Conservation (phyloP, 2,888 invertebrate genomes). For the Anodontia alba region DNA sequence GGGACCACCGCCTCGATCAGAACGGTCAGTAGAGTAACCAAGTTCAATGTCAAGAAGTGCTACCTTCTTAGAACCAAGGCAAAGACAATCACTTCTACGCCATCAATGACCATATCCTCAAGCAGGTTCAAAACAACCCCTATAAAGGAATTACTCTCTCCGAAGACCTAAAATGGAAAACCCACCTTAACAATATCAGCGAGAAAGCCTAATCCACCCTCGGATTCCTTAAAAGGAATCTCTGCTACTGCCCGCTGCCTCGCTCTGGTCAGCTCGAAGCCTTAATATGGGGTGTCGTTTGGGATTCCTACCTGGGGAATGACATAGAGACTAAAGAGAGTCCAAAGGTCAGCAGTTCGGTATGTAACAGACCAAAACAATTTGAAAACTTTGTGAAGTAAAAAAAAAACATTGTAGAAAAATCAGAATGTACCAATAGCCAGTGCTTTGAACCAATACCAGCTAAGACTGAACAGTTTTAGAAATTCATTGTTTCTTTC, state of each 20-base stretch:
- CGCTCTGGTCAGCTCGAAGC: constrained; percentile 29
- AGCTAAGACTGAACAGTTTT: background rate
- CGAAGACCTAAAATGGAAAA: constrained; percentile 13
- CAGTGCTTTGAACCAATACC: background rate
- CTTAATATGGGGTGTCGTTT: constrained; percentile 49
- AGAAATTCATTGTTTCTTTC: background rate
- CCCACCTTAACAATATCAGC: background rate
- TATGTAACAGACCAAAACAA: background rate
- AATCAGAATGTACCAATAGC: background rate
- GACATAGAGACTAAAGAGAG: constrained; percentile 44
- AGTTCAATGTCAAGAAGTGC: background rate
- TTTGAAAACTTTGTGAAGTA: background rate
- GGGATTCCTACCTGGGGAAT: constrained; percentile 43
- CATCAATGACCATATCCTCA: background rate
- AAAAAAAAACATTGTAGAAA: background rate
- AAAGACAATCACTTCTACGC: background rate
- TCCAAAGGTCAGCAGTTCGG: constrained; percentile 30
- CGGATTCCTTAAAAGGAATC: constrained; percentile 1
- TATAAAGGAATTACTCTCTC: background rate
- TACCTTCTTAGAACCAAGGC: background rate
- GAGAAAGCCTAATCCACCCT: background rate
- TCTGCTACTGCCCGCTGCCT: constrained; percentile 11
- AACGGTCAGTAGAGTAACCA: too few species aligned
- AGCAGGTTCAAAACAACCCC: background rate
- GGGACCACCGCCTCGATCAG: too few species aligned